Percentiles rank a stretch among this genome's conserved stretches.
phyloP scores from a whole-genome alignment of 2,113 vertebrate genomes.

The Ellobius talpinus region DNA sequence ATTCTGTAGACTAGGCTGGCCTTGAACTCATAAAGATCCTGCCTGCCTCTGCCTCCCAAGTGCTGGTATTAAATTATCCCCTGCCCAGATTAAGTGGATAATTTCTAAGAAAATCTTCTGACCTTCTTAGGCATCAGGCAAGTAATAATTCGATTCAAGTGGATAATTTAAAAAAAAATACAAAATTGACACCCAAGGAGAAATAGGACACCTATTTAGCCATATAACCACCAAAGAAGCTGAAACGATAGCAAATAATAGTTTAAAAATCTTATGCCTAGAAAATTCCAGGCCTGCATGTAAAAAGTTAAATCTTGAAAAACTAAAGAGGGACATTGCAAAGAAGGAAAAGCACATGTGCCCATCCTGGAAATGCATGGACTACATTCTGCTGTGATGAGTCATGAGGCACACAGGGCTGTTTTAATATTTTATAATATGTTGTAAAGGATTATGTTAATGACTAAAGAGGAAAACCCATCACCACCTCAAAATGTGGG shows the following conservation, averaged over 20 bases:
- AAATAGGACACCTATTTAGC: not conserved
- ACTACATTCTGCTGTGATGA: not conserved
- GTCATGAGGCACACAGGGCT: not conserved
- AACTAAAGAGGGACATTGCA: not conserved
- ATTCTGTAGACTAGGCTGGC: too few species aligned
- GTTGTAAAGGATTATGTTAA: not conserved
- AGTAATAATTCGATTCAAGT: too few species aligned
- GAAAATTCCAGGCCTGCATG: not conserved
- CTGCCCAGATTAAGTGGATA: not conserved
- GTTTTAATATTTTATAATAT: not conserved
- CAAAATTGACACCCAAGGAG: not conserved
- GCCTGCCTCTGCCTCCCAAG: too few species aligned
- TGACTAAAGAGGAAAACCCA: not conserved
- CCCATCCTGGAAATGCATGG: too few species aligned
- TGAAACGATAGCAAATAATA: not conserved
- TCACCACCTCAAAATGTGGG: not conserved
- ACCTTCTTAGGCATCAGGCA: too few species aligned
- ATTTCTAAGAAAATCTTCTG: not conserved
- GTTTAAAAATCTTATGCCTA: not conserved
- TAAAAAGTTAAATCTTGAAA: not conserved
- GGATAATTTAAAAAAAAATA: not conserved
- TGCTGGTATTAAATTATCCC: too few species aligned
- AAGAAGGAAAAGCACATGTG: not conserved
- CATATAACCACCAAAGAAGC: not conserved
- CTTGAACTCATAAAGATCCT: too few species aligned